Evolutionary conservation across 2,797 vertebrate species (phyloP), one percentile per base, ranked within the genome.

Genomic region (Uromys caudimaculatus): DNA sequence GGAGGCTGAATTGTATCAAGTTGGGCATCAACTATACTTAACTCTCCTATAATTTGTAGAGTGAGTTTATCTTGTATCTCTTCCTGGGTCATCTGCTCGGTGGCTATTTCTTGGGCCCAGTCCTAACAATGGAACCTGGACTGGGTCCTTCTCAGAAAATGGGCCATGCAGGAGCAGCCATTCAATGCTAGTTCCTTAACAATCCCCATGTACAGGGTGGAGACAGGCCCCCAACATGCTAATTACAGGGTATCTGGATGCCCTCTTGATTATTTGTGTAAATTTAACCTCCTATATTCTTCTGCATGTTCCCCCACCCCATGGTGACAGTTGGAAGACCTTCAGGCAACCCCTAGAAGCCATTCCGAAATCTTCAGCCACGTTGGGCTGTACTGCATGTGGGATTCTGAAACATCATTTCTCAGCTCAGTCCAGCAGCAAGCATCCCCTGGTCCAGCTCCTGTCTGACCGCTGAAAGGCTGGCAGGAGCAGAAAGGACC

Each of bases 341-440:
- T 91, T 67, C 81, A 91, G 29, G 78, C 56, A 89, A 81, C n/a
- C 50, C 60, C 50, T 52, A 38, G 38, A 19, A 35, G 81, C 86
- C 44, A 52, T 83, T 90, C 82, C 50, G 81, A 93, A 90, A 75
- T 88, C n/a, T 54, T 73, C 52, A 50, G 47, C n/a, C 88, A 54
- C 64, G 56, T 62, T 50, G 11, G 60, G 62, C 78, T 78, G 3
- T 85, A 69, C 23, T 76, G 9, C 47, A 35, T 54, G 21, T 7
- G n/a, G 69, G 62, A 35, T 23, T 87, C n/a, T 32, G 54, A 94
- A 91, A 17, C 14, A 50, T 67, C 32, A 32, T 60, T 88, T 83
- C 79, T 96, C 17, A 44, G 24, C 41, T 67, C 3, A 9, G 62
- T 17, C 17, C 60, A 41, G 47, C 32, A 35, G 23, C 67, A 60